Evolutionary conservation across 2,888 invertebrate genomes (phyloP).

Genomic region (Hemaris fuciformis): DNA sequence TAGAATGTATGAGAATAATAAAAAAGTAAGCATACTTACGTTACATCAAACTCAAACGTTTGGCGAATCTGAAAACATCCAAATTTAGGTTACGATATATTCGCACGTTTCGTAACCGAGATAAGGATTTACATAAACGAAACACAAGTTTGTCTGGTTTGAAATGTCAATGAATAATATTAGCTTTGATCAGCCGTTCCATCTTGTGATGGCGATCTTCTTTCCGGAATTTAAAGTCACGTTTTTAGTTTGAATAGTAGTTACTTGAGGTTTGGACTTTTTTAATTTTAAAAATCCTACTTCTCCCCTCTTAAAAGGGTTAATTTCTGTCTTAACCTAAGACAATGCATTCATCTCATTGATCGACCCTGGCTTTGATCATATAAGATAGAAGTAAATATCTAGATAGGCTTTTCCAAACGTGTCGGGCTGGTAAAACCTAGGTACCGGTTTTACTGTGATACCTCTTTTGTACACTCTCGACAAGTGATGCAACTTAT

Average conservation of each 20-base stretch:
- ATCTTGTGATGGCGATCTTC: slow-evolving; percentile 10
- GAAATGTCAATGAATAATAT: slow-evolving; percentile 34
- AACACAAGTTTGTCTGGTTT: slow-evolving; percentile 15
- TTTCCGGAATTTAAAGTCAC: slow-evolving; percentile 33
- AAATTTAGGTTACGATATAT: slow-evolving; percentile 11
- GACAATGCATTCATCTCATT: too few species aligned
- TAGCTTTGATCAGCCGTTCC: slow-evolving; percentile 17
- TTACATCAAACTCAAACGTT: background rate
- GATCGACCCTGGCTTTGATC: too few species aligned
- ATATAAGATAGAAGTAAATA: too few species aligned
- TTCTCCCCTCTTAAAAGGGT: too few species aligned
- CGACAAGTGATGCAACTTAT: too few species aligned
- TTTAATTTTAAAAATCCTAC: background rate
- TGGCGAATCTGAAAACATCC: background rate
- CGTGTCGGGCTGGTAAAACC: too few species aligned
- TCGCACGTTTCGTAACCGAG: slow-evolving; percentile 19
- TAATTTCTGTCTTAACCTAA: too few species aligned
- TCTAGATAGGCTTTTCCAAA: too few species aligned
- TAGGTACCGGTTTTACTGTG: too few species aligned
- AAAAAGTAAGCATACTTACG: background rate
- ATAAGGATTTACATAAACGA: slow-evolving; percentile 18
- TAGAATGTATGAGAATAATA: too few species aligned
- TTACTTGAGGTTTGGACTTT: background rate
- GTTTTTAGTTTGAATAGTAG: background rate
- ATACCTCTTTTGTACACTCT: too few species aligned